A percentile compares a stretch with the other conserved stretches of the same genome.
Evolutionary conservation across 1,140 invertebrate genomes (phyloP).

Genomic region (Medauroidea extradentata): DNA sequence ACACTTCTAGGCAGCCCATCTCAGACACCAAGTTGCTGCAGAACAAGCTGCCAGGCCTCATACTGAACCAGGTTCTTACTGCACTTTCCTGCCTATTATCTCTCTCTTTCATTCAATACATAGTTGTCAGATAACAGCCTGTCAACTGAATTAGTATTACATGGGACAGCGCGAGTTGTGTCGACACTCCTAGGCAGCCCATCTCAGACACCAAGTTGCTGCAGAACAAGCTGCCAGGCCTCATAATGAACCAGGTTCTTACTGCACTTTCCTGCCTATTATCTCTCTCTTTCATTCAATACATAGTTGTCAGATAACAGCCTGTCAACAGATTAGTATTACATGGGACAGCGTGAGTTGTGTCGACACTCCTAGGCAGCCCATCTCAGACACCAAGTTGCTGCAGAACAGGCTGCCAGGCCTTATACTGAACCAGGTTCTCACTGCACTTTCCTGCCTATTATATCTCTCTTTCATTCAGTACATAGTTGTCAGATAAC

Average conservation of each 20-base stretch:
- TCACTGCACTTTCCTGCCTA: too few species aligned
- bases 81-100: too few species aligned
- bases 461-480: too few species aligned
- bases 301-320: too few species aligned
- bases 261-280: too few species aligned
- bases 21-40: constrained; percentile 38
- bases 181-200: constrained; percentile 41
- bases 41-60: constrained; percentile 69
- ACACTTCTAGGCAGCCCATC: constrained; percentile 39
- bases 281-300: too few species aligned
- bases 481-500: too few species aligned
- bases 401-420: constrained; percentile 66
- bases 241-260: constrained; percentile 70
- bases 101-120: too few species aligned
- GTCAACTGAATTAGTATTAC: too few species aligned
- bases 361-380: constrained; percentile 41
- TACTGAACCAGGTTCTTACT: constrained; percentile 64
- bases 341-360: constrained; percentile 49
- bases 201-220: constrained; percentile 28
- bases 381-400: constrained; percentile 27
- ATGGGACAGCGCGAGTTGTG: constrained; percentile 49
- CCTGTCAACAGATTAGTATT: too few species aligned
- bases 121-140: too few species aligned
- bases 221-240: constrained; percentile 66
- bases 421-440: constrained; percentile 71